phyloP scores from a whole-genome alignment of 2,113 vertebrate species.

The Lynx canadensis region DNA sequence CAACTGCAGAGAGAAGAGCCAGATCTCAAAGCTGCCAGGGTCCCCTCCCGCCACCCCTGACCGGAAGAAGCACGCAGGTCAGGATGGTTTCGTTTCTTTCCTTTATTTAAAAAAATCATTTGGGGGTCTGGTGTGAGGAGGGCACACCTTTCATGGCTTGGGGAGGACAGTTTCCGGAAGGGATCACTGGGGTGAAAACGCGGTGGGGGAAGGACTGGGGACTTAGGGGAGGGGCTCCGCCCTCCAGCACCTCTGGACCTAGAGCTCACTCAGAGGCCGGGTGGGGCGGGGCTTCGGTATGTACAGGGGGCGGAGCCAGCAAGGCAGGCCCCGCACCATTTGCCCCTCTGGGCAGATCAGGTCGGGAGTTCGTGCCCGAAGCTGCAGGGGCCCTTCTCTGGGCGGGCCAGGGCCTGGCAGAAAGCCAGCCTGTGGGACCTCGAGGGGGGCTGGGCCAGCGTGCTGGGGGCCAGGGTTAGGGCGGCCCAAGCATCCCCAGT shows the following conservation, averaged over 20 bases:
- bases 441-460: background rate
- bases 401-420: background rate
- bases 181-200: background rate
- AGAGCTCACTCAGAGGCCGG: background rate
- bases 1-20: background rate
- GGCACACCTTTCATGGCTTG: slow-evolving; percentile 65
- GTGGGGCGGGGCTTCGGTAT: background rate
- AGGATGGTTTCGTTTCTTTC: background rate
- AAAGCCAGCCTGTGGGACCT: background rate
- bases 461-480: background rate
- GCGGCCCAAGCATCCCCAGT: background rate
- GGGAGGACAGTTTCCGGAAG: slow-evolving; percentile 35
- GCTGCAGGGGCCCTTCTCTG: background rate
- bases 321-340: background rate
- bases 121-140: background rate
- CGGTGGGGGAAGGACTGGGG: background rate
- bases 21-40: background rate
- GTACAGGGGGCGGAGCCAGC: background rate
- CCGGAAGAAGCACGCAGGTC: background rate
- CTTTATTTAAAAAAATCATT: slow-evolving; percentile 74
- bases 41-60: background rate
- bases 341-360: background rate
- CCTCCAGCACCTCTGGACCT: background rate
- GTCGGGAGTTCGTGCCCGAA: background rate
- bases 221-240: background rate